Conservation (phyloP, 1,140 invertebrate genomes). For the Trichonephila clavipes region DNA sequence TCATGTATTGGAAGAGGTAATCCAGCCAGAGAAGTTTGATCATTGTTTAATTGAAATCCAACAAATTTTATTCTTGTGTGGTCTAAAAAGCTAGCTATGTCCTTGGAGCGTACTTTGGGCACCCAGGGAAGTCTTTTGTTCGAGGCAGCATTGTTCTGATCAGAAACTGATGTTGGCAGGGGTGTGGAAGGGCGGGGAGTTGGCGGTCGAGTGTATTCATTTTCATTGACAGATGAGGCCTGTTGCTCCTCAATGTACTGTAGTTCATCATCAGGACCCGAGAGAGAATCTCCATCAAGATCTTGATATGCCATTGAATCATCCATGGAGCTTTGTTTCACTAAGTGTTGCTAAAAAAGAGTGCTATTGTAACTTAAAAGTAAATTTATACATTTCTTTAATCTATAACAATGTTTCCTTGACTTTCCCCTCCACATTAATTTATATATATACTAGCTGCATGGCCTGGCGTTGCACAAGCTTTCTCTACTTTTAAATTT, state of each 20-base stretch:
- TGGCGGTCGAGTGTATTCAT: constrained; percentile 71
- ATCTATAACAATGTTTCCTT: too few species aligned
- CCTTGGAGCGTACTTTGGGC: constrained; percentile 96
- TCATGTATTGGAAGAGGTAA: constrained; percentile 97
- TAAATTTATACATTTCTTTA: too few species aligned
- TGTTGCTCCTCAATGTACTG: constrained; percentile 79
- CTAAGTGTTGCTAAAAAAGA: constrained; percentile 83
- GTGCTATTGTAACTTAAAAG: not conserved
- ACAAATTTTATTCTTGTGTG: constrained; percentile 96
- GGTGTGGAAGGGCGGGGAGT: constrained; percentile 78
- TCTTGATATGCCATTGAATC: constrained; percentile 86
- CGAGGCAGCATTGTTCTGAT: constrained; percentile 77
- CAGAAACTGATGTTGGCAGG: constrained; percentile 79
- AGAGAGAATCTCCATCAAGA: constrained; percentile 80
- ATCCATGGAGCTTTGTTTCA: constrained; percentile 96
- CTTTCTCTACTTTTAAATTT: too few species aligned
- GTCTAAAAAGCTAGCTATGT: constrained; percentile 95
- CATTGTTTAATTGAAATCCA: constrained; percentile 90
- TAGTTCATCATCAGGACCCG: constrained; percentile 78
- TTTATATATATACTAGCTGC: too few species aligned
- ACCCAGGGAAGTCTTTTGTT: constrained; percentile 90
- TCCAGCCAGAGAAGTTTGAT: constrained; percentile 91
- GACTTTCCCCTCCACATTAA: too few species aligned
- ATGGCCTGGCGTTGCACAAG: too few species aligned
- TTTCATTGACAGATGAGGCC: constrained; percentile 65